Evolutionary conservation across 1,140 invertebrate genomes (phyloP), one percentile per base, ranked within the genome.

Genomic region (Delia radicum): DNA sequence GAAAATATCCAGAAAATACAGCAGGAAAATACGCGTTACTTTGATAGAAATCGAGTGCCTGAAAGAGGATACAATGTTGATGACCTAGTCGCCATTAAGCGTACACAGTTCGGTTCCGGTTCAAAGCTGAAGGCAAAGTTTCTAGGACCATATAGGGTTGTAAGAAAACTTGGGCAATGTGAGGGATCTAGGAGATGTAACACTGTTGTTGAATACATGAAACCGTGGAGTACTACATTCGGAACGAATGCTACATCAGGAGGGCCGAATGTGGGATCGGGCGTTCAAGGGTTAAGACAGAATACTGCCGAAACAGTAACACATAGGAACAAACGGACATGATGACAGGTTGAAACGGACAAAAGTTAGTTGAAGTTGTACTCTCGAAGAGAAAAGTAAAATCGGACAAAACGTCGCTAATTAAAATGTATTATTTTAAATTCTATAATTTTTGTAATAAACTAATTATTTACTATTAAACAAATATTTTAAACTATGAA

Each of bases 71-170:
- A 86, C 73, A 74, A 80, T 12, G 71, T 78, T 15, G 80, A 80
- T 21, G 84, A 87, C 67, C 29, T 84, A 42, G 85, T 87, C 3
- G 86, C 84, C 15, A 87, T 87, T 15, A 83, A 85, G 71, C 73
- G 84, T 55, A 87, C 86, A 1, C 85, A 87, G 29, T 82, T 81
- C 76, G 78, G 78, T 2, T 29, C 77, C 21, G 85, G 82, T 1
- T 27, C 81, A 12, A 87, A 87, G 42, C 21, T 87, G 10, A 75
- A 78, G 28, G 77, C 75, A 12, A 85, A 85, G 42, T 87, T 79
- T 77, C 75, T 86, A n/a, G 83, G 83, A 7, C 84, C 42, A 5
- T 46, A 46, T 46, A 3, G 15, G 42, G 18, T 24, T 4, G 48
- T 84, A 4, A 10, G 62, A 37, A 79, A 78, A 69, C 71, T 76